These are phyloP conservation scores for Syritta pipiens DNA, from an alignment of 2,888 invertebrate genomes.

Conservation along the genomic window DNA sequence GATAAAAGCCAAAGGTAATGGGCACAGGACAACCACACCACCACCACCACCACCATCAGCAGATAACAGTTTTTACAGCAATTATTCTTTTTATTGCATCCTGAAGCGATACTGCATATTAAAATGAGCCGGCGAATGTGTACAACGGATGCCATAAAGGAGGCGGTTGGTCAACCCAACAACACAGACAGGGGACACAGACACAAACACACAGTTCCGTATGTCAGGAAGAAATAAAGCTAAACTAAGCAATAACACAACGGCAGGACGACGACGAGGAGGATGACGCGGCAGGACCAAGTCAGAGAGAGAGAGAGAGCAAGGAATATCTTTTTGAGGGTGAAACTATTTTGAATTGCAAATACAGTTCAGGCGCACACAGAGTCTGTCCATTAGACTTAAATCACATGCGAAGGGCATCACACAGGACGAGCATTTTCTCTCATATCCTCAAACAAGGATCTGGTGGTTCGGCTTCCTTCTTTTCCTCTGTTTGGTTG, in stretches of 20 bases:
- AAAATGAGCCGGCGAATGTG: constrained; percentile 50
- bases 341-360: constrained; percentile 64
- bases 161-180: no score
- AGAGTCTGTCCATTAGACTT: constrained; percentile 46
- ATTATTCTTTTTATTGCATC: constrained; percentile 68
- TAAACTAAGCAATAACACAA: constrained; percentile 58
- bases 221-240: constrained; percentile 59
- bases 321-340: constrained; percentile 28
- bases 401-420: constrained; percentile 9
- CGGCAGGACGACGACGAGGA: constrained; percentile 36
- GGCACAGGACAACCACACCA: background rate
- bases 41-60: background rate
- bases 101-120: constrained; percentile 61
- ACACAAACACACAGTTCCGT: constrained; percentile 24
- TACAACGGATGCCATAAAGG: constrained; percentile 46
- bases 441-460: constrained; percentile 18
- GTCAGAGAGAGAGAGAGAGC: background rate
- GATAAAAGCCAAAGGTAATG: background rate
- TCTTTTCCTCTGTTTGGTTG: constrained; percentile 25
- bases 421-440: constrained; percentile 31
- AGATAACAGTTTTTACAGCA: constrained; percentile 27
- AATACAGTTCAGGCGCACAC: constrained; percentile 53
- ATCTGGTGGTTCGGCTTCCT: constrained; percentile 4
- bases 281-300: constrained; percentile 16
- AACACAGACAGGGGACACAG: constrained; percentile 28